Conservation (phyloP, 2,797 vertebrate species). For the Dipus sagitta region DNA sequence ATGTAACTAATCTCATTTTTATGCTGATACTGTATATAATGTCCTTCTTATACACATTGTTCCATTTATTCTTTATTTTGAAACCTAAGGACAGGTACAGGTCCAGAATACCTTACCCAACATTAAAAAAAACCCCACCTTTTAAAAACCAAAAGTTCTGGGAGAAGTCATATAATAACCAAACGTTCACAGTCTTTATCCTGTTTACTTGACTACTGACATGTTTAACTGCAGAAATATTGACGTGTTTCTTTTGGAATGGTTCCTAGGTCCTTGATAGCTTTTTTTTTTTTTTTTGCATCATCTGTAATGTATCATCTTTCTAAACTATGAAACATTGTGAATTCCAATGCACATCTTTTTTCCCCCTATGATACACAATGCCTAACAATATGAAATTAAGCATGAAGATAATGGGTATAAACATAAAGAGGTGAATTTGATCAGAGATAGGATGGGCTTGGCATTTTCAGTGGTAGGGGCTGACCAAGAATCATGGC, state of each 20-base stretch:
- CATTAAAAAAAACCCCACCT: not conserved
- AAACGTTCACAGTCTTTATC: slow-evolving; percentile 25
- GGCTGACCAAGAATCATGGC: not conserved
- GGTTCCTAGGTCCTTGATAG: not conserved
- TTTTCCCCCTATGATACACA: not conserved
- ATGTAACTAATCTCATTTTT: slow-evolving; percentile 38
- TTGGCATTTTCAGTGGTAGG: not conserved
- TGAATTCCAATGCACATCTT: slow-evolving; percentile 29
- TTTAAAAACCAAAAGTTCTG: not conserved
- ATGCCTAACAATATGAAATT: not conserved
- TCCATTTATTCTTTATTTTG: slow-evolving; percentile 7
- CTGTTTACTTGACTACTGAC: slow-evolving; percentile 19
- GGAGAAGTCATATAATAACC: not conserved
- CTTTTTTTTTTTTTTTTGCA: not conserved
- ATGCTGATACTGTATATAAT: not conserved
- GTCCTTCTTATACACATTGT: not conserved
- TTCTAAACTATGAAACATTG: slow-evolving; percentile 48
- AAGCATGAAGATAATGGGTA: not conserved
- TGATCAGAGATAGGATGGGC: not conserved
- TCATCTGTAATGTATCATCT: not conserved
- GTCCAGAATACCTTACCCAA: not conserved
- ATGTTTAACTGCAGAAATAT: slow-evolving; percentile 34
- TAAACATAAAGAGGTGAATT: slow-evolving; percentile 3
- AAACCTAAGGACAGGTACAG: slow-evolving; percentile 4
- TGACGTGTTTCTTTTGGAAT: slow-evolving; percentile 15